phyloP scores from a whole-genome alignment of 2,888 invertebrate species.

The Apodemia duryi region DNA sequence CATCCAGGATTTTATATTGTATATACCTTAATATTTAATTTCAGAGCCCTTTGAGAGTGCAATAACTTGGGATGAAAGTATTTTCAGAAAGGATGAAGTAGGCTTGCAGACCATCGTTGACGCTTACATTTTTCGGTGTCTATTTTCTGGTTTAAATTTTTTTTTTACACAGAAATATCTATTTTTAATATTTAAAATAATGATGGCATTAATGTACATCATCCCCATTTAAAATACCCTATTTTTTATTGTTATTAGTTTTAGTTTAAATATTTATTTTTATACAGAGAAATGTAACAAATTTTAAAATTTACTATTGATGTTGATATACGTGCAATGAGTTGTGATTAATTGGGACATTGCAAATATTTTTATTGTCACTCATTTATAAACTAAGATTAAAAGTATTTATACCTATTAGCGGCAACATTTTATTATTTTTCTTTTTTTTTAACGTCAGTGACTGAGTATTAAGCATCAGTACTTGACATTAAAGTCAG shows the following conservation, averaged over 20 bases:
- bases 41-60: neutral
- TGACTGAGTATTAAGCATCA: neutral
- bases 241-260: neutral
- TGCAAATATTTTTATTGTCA: conserved; percentile 9
- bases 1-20: too few species aligned
- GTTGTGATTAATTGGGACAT: conserved; percentile 4
- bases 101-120: neutral
- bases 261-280: conserved; percentile 11
- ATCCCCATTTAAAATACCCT: neutral
- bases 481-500: neutral
- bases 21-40: too few species aligned
- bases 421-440: neutral
- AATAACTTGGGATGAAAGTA: neutral
- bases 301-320: conserved; percentile 1
- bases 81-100: too few species aligned
- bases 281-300: neutral
- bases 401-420: neutral
- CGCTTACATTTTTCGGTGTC: neutral
- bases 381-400: conserved; percentile 12
- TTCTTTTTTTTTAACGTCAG: neutral
- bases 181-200: neutral
- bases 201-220: too few species aligned
- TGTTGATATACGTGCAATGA: conserved; percentile 14
- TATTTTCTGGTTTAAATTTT: neutral
- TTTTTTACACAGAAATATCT: neutral